These are phyloP conservation scores for Clarias laeviceps DNA, from an alignment of 2,797 vertebrate species.

Conservation along the genomic window DNA sequence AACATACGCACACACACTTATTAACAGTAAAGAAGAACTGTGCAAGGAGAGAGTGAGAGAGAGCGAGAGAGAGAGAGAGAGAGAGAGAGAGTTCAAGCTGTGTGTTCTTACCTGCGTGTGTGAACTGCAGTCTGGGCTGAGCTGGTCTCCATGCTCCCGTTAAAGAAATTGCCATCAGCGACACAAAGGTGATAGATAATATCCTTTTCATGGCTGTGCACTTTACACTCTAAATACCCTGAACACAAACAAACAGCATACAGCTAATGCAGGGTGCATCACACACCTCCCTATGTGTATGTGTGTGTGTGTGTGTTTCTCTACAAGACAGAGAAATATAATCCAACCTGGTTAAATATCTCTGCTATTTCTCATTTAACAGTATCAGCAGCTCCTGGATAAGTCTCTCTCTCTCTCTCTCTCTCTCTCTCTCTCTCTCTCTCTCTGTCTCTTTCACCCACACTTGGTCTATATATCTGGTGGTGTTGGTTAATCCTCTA, in stretches of 20 bases:
- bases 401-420: constrained; percentile 9
- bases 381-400: constrained; percentile 29
- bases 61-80: constrained; percentile 21
- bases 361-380: constrained; percentile 27
- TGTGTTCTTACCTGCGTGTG: constrained; percentile 60
- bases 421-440: constrained; percentile 26
- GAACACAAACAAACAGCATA: constrained; percentile 20
- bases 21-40: constrained; percentile 4
- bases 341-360: constrained; percentile 45
- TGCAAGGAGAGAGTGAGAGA: neutral
- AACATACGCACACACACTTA: constrained; percentile 21
- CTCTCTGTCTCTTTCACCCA: constrained; percentile 4
- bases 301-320: constrained; percentile 18
- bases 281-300: constrained; percentile 19
- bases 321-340: constrained; percentile 47
- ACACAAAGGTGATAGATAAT: constrained; percentile 59
- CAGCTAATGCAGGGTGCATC: constrained; percentile 35
- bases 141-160: constrained; percentile 75
- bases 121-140: constrained; percentile 77
- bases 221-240: constrained; percentile 23
- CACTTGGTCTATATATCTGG: constrained; percentile 10
- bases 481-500: constrained; percentile 31
- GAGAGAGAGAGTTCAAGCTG: constrained; percentile 25
- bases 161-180: constrained; percentile 62
- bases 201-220: constrained; percentile 50